A percentile compares a stretch with the other conserved stretches of the same genome.
Evolutionary conservation across 2,797 vertebrate species (phyloP).

Genomic region (Spheniscus humboldti): DNA sequence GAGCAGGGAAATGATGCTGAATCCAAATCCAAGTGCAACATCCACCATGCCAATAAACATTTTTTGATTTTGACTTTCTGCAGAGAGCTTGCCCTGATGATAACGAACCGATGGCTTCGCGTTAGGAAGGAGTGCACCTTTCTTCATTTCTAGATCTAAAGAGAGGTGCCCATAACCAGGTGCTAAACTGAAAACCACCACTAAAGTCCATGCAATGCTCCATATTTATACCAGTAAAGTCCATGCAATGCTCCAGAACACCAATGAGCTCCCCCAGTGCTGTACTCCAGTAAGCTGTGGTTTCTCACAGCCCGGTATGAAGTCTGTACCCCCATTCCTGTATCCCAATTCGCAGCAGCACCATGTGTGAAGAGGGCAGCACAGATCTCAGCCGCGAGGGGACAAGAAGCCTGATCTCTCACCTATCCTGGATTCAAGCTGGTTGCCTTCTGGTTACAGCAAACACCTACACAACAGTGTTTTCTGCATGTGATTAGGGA

Average conservation of each 20-base stretch:
- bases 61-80: neutral
- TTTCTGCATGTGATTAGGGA: neutral
- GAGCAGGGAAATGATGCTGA: neutral
- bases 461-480: neutral
- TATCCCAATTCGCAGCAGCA: neutral
- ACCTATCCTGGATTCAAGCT: neutral
- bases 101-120: accelerated
- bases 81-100: neutral
- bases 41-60: neutral
- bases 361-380: neutral
- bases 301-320: neutral
- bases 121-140: neutral
- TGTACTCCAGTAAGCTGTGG: neutral
- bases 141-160: neutral
- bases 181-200: neutral
- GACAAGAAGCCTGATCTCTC: neutral
- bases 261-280: neutral
- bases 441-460: neutral
- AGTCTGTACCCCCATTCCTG: neutral
- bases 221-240: too few relatives aligned
- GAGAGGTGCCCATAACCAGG: neutral
- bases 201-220: neutral
- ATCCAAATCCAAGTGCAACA: neutral
- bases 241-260: neutral
- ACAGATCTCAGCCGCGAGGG: neutral